Base-by-base conservation (phyloP, 2,113 vertebrate species). In the Saccopteryx leptura region DNA sequence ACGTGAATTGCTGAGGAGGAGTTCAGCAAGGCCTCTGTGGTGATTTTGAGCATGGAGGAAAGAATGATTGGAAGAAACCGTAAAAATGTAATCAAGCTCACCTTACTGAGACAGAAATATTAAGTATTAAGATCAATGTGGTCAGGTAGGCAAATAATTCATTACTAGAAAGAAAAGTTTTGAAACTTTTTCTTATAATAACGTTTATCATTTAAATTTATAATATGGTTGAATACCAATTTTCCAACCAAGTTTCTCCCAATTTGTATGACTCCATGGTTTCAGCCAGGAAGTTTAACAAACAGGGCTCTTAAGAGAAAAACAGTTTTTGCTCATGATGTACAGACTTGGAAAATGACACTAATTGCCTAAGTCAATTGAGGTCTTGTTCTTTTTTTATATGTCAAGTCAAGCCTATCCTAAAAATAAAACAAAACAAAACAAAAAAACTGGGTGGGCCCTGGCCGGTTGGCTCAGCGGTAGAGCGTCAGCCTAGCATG, bases 251-350 rank as follows among this genome's bases (percentile, higher is more conserved):
- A 63, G 21, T 75, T 60, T 89, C 7, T 92, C 33, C 26, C 84
- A 65, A 61, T 89, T 93, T 66, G 58, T 93, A 5, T 52, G 23
- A 17, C 19, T 66, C 88, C 10, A 4, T 21, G 58, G 63, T 54
- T 97, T 81, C 24, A 92, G n/a, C 78, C 14, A 58, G 28, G 74
- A 79, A 89, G 71, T 93, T 95, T 56, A 71, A 79, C 86, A 91
- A 66, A 31, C 31, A 33, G 28, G 46, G 7, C 21, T 81, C 13
- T 76, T 48, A 2, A 61, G 74, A 78, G 60, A 89, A 66, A 63
- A 68, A 39, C 0, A 18, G 1, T 26, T 89, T 90, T 90, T 39
- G 11, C 54, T 84, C 24, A n/a, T 50, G 26, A 60, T 69, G 13
- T 80, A 6, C 17, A 94, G 71, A 50, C 31, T 14, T 71, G 19